phyloP scores from a whole-genome alignment of 2,888 invertebrate genomes.

The Argynnis bischoffii region DNA sequence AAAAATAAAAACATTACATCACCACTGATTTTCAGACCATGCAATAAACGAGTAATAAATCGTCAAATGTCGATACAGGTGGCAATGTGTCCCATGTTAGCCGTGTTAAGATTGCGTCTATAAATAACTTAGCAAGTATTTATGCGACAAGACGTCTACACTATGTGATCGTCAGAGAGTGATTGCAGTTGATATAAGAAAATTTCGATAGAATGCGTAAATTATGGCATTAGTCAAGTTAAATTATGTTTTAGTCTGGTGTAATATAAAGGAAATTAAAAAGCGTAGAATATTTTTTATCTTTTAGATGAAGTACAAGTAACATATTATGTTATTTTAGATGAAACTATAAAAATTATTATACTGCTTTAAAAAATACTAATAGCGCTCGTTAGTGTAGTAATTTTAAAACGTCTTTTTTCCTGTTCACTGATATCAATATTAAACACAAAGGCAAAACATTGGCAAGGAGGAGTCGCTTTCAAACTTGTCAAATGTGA shows the following conservation, averaged over 20 bases:
- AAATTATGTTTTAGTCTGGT: not conserved
- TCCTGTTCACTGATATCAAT: constrained; percentile 31
- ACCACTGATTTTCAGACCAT: constrained; percentile 11
- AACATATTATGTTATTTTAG: no score
- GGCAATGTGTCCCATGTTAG: constrained; percentile 57
- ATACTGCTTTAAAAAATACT: not conserved
- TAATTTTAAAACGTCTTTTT: not conserved
- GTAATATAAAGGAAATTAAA: no score
- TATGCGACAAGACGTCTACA: constrained; percentile 60
- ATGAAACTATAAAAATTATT: no score
- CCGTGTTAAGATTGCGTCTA: constrained; percentile 70
- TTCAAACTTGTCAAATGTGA: constrained; percentile 80
- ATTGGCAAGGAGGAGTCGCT: constrained; percentile 75
- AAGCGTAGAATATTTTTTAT: no score
- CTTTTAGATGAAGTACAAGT: no score
- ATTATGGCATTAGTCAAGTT: constrained; percentile 74
- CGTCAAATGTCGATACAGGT: constrained; percentile 59
- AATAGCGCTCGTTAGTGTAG: constrained; percentile 1
- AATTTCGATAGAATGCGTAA: constrained; percentile 69
- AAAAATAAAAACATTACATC: not conserved
- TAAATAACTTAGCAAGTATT: constrained; percentile 68
- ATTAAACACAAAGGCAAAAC: constrained; percentile 53
- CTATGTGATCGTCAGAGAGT: constrained; percentile 60
- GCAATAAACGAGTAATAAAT: constrained; percentile 59
- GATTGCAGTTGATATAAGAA: constrained; percentile 67